Evolutionary conservation across 2,113 vertebrate genomes (phyloP), one percentile per base, ranked within the genome.

Genomic region (Tetraodon nigroviridis): DNA sequence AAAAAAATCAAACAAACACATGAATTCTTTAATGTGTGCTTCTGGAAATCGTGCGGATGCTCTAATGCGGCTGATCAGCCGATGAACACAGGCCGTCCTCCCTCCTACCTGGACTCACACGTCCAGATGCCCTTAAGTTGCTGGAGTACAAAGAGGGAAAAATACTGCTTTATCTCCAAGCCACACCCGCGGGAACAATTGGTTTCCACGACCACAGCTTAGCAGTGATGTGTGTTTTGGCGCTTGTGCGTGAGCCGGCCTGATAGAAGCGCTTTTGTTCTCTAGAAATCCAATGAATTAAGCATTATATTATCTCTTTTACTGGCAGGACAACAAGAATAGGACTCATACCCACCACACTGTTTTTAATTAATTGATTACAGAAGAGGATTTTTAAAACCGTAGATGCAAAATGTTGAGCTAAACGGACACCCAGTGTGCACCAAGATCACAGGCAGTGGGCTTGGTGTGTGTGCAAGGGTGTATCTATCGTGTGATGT

Each of bases 171-270:
- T 65, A 61, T 55, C 27, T 50, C 37, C 51, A 32, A 16, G 62
- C 58, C 55, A 49, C 55, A 63, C 55, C 55, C 58, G 46, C 45
- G 69, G 42, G 29, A 54, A 81, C 53, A 67, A 54, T 44, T 1
- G 20, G 71, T 70, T 57, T 53, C 71, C 65, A 66, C 57, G 55
- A 55, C 69, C 66, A 60, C 22, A 75, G 66, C 80, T 82, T 75
- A 85, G 59, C 83, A 85, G 75, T 42, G 69, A 44, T 17, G 48
- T 81, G 76, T 20, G 27, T 37, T 0, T 50, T 37, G 32, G 29
- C 52, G 27, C 16, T 19, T 12, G 55, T 27, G 24, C n/a, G 55
- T 58, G 55, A 42, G 37, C 16, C 67, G 62, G 41, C 42, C 8
- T 55, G 58, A 66, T 62, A 67, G 55, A 27, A 55, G 55, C 48